A percentile compares a stretch with the other conserved stretches of the same genome.
Evolutionary conservation across 2,113 vertebrate species (phyloP).

Genomic region (Phrynosoma blainvillii): DNA sequence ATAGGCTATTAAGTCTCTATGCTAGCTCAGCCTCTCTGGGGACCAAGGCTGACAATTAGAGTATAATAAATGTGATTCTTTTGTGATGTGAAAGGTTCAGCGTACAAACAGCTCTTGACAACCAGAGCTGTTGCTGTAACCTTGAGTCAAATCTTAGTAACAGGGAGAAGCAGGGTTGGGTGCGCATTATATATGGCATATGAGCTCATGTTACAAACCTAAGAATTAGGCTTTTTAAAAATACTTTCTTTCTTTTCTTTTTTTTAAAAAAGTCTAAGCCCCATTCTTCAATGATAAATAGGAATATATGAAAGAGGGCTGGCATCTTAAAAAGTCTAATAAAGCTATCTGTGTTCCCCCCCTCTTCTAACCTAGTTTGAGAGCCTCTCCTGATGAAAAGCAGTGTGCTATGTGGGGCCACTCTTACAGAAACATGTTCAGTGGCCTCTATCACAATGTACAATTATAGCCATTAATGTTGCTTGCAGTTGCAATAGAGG

Average conservation of each 20-base stretch:
- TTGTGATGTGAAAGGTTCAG: constrained; percentile 23
- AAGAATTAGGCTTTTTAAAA: not conserved
- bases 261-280: too few species aligned
- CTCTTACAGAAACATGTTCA: not conserved
- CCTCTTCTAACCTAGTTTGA: not conserved
- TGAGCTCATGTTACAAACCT: not conserved
- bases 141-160: constrained; percentile 20
- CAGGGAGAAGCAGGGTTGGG: not conserved
- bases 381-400: not conserved
- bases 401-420: not conserved
- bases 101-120: constrained; percentile 15
- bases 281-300: not conserved
- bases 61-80: constrained; percentile 37
- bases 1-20: constrained; percentile 57
- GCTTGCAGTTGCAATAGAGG: not conserved
- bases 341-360: not conserved
- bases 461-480: not conserved
- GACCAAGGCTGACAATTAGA: constrained; percentile 37
- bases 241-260: not conserved
- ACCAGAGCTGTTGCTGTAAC: constrained; percentile 7
- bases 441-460: too few species aligned
- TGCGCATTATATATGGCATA: not conserved
- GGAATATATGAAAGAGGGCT: not conserved
- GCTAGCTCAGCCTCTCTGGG: constrained; percentile 44
- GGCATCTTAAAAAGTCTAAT: not conserved